These are phyloP conservation scores for Steinernema scapterisci DNA, from an alignment of 2,888 invertebrate genomes.

Conservation along the genomic window DNA sequence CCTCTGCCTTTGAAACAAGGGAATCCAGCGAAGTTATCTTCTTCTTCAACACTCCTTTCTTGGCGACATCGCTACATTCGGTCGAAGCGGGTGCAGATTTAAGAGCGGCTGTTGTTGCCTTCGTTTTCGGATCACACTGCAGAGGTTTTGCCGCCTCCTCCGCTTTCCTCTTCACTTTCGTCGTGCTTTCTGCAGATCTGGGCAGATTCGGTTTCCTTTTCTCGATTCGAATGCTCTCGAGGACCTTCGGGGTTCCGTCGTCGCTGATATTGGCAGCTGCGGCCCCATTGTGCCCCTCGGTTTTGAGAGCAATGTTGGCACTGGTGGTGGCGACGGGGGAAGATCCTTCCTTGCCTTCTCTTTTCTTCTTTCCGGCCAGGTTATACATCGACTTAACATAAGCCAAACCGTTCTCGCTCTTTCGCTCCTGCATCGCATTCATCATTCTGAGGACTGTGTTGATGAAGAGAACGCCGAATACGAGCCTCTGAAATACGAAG, in stretches of 20 bases:
- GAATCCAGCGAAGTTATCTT: background rate
- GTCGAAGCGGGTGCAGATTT: background rate
- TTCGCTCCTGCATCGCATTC: conserved; percentile 44
- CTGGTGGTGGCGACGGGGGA: background rate
- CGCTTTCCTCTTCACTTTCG: background rate
- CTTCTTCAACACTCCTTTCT: background rate
- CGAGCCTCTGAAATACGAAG: conserved; percentile 47
- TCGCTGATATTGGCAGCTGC: background rate
- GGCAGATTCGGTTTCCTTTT: background rate
- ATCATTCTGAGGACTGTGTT: conserved; percentile 45
- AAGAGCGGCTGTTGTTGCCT: background rate
- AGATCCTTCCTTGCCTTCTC: conserved; percentile 12
- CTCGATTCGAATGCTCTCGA: conserved; percentile 28
- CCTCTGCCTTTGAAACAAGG: background rate
- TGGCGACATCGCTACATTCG: background rate
- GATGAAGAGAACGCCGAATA: conserved; percentile 52
- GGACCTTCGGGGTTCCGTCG: conserved; percentile 14
- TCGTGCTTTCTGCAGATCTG: background rate
- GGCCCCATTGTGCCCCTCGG: background rate
- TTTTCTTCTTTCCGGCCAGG: conserved; percentile 31
- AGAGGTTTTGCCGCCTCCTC: background rate
- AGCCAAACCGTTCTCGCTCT: conserved; percentile 47
- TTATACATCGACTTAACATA: conserved; percentile 50
- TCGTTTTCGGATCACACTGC: background rate
- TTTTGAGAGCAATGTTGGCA: background rate